A percentile compares a stretch with the other conserved stretches of the same genome.
These are phyloP conservation scores for Geopemphigus sp. DNA, from an alignment of 1,140 invertebrate species.

Conservation along the genomic window DNA sequence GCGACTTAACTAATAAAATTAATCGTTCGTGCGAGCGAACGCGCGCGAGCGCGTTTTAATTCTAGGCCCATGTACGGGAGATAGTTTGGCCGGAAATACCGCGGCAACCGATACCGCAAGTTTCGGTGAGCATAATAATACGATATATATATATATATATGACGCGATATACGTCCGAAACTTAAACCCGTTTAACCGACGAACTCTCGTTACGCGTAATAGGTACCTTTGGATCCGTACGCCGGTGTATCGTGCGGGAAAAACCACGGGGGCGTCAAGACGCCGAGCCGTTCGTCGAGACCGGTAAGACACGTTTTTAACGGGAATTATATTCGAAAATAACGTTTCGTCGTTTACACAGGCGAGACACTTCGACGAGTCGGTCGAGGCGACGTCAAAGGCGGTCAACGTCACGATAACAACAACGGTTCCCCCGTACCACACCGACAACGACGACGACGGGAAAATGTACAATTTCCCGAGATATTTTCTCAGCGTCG, in stretches of 20 bases:
- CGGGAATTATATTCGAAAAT: not conserved
- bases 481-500: not conserved
- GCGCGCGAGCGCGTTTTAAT: too few relatives aligned
- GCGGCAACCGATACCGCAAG: conserved; percentile 13
- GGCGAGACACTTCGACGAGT: not conserved
- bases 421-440: not conserved
- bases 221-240: conserved; percentile 31
- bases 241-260: not conserved
- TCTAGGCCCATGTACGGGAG: not conserved
- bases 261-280: not conserved
- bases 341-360: not conserved
- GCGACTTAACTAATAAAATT: too few relatives aligned
- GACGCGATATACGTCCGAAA: too few relatives aligned
- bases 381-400: not conserved
- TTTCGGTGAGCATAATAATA: conserved; percentile 1
- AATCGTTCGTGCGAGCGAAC: too few relatives aligned
- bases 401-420: not conserved
- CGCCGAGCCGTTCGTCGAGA: not conserved
- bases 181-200: too few relatives aligned
- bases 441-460: not conserved
- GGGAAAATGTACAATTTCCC: not conserved
- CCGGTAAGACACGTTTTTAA: not conserved
- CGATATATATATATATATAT: too few relatives aligned
- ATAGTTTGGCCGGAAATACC: conserved; percentile 39
- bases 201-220: too few relatives aligned